A percentile compares a stretch with the other conserved stretches of the same genome.
These are phyloP conservation scores for Gymnobelideus leadbeateri DNA, from an alignment of 2,113 vertebrate genomes.

Conservation along the genomic window DNA sequence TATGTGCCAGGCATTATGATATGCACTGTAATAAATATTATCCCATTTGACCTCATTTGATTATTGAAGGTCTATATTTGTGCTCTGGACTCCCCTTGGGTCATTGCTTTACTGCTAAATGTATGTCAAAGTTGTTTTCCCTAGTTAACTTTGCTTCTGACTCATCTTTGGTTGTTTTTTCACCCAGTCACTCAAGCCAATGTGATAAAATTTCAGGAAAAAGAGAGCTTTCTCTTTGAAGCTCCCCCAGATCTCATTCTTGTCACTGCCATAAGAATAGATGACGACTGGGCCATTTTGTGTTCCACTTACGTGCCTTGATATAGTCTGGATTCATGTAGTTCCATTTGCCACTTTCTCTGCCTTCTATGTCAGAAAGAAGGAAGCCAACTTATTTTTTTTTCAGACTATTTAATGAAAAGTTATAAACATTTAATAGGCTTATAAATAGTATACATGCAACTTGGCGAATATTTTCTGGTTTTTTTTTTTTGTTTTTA, in stretches of 20 bases:
- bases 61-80: not conserved
- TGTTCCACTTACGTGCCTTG: not conserved
- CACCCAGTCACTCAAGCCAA: not conserved
- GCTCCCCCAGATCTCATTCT: not conserved
- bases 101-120: not conserved
- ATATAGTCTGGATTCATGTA: not conserved
- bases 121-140: not conserved
- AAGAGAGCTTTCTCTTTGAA: not conserved
- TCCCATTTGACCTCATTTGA: not conserved
- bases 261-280: not conserved
- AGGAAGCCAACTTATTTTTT: slow-evolving; percentile 57
- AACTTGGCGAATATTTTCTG: slow-evolving; percentile 56
- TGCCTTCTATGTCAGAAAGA: slow-evolving; percentile 30
- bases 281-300: not conserved
- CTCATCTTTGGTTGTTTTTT: slow-evolving; percentile 19
- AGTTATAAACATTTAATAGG: slow-evolving; percentile 51
- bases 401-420: slow-evolving; percentile 51
- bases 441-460: slow-evolving; percentile 51
- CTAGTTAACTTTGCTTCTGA: slow-evolving; percentile 23
- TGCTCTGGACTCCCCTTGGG: not conserved
- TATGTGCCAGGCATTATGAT: not conserved
- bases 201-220: not conserved
- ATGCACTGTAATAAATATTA: not conserved
- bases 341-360: slow-evolving; percentile 20
- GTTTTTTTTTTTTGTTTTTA: slow-evolving; percentile 39